Percentiles rank a stretch among this genome's conserved stretches.
Evolutionary conservation across 2,113 vertebrate genomes (phyloP).

Genomic region (Jacana jacana): DNA sequence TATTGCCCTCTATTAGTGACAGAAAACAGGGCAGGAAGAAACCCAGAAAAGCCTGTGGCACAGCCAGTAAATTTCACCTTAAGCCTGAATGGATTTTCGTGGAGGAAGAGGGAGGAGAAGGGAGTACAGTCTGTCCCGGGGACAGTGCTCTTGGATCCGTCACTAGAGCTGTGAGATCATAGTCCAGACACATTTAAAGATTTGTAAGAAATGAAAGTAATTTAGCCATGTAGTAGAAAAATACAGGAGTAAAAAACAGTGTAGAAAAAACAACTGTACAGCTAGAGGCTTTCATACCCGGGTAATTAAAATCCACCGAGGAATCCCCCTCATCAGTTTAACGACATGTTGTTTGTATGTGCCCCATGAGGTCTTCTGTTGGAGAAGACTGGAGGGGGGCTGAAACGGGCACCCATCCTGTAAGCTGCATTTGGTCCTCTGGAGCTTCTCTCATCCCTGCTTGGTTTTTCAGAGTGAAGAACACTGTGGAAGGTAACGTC

Average conservation of each 20-base stretch:
- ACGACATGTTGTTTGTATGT: background rate
- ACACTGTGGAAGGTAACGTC: conserved; percentile 77
- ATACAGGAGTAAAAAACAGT: conserved; percentile 41
- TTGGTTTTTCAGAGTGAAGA: conserved; percentile 71
- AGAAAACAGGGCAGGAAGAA: background rate
- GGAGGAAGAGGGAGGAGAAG: background rate
- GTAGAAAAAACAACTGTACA: conserved; percentile 21
- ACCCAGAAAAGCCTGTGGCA: background rate
- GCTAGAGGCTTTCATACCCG: background rate
- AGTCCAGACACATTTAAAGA: background rate
- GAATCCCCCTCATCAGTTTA: background rate
- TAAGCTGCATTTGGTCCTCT: background rate
- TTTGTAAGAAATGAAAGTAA: background rate
- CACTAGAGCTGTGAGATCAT: background rate
- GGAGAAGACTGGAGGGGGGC: background rate
- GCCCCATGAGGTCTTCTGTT: background rate
- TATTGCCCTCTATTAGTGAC: background rate
- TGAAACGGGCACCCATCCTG: background rate
- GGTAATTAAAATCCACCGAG: conserved; percentile 8
- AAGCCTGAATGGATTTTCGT: background rate
- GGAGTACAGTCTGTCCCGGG: background rate
- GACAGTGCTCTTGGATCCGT: background rate
- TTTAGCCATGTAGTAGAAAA: conserved; percentile 37
- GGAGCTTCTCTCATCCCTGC: conserved; percentile 7
- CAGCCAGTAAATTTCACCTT: background rate